A percentile compares a stretch with the other conserved stretches of the same genome.
These are phyloP conservation scores for Sebastes vulpes DNA, from an alignment of 2,797 vertebrate genomes.

Conservation along the genomic window DNA sequence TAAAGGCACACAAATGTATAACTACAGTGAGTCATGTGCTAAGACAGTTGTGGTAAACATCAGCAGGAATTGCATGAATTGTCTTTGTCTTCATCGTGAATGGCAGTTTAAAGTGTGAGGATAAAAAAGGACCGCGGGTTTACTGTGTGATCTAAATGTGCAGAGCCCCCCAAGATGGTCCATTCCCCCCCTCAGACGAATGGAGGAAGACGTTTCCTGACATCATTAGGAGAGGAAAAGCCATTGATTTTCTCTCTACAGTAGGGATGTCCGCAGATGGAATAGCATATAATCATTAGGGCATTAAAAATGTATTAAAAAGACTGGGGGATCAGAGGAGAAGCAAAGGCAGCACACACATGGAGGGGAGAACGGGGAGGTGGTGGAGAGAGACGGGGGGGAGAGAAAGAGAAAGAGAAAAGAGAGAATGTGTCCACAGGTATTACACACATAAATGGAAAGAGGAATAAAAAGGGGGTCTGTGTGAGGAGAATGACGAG, in stretches of 20 bases:
- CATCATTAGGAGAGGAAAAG: conserved; percentile 76
- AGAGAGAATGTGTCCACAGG: conserved; percentile 29
- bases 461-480: neutral
- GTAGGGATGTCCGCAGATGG: conserved; percentile 69
- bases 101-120: conserved; percentile 3
- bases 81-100: conserved; percentile 14
- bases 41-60: conserved; percentile 39
- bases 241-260: conserved; percentile 70
- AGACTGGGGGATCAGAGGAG: conserved; percentile 74
- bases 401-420: neutral
- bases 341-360: conserved; percentile 50
- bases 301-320: conserved; percentile 86
- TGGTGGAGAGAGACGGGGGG: neutral
- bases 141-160: conserved; percentile 41
- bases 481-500: conserved; percentile 14
- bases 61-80: conserved; percentile 13
- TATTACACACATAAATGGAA: conserved; percentile 7
- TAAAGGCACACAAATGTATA: conserved; percentile 37
- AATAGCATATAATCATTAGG: conserved; percentile 79
- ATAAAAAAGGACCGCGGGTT: conserved; percentile 16
- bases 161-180: conserved; percentile 30
- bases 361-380: conserved; percentile 22
- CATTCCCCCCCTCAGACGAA: conserved; percentile 19
- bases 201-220: conserved; percentile 64
- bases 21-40: conserved; percentile 7